Evolutionary conservation across 2,888 invertebrate species (phyloP).

Genomic region (Flexamia atlantica): DNA sequence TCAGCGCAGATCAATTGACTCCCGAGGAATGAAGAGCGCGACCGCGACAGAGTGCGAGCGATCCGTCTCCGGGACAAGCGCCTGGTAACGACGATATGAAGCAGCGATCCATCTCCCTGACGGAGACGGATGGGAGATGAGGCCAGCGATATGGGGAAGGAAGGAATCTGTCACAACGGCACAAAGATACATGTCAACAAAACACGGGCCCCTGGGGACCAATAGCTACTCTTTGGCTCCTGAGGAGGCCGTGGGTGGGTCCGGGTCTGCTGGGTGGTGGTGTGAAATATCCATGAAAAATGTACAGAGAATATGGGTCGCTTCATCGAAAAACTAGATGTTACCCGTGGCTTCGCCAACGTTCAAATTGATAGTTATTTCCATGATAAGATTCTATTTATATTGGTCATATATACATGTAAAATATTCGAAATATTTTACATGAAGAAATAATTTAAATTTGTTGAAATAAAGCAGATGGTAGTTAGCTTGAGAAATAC

Average conservation of each 20-base stretch:
- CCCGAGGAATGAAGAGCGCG: neutral
- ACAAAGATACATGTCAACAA: conserved; percentile 55
- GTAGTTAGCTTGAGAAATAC: no score
- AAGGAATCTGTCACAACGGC: conserved; percentile 50
- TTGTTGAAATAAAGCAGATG: no score
- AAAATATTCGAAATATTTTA: no score
- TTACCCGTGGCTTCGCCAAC: no score
- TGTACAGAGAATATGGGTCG: no score
- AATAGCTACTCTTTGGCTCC: neutral
- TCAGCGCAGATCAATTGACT: neutral
- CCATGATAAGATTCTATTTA: no score
- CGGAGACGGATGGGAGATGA: conserved; percentile 28
- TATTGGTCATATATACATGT: no score
- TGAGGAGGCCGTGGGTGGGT: neutral
- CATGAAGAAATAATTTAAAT: no score
- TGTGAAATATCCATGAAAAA: no score
- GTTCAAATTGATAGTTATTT: no score
- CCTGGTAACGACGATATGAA: conserved; percentile 25
- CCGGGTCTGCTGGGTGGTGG: no score
- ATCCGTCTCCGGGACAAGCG: conserved; percentile 15
- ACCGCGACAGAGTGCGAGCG: neutral
- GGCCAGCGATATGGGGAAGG: conserved; percentile 11
- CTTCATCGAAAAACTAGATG: no score
- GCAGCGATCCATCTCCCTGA: conserved; percentile 35
- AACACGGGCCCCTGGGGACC: neutral